phyloP scores from a whole-genome alignment of 2,888 invertebrate species.

The Philopedon plagiatum region DNA sequence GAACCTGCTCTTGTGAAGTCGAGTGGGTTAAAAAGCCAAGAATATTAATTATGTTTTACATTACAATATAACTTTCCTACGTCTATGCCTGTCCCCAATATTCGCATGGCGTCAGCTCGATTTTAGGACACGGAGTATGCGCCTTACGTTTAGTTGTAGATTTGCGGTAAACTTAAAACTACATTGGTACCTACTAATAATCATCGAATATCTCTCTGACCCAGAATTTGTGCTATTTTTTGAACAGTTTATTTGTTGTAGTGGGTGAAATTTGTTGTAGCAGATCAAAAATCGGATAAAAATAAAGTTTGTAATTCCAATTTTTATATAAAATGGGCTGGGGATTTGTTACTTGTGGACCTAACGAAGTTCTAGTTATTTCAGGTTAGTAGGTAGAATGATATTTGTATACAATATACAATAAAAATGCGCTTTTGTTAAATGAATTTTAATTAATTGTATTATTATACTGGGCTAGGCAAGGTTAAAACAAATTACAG shows the following conservation, averaged over 20 bases:
- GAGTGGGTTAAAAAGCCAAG: no score
- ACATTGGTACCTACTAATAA: no score
- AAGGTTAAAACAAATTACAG: no score
- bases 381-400: conserved; percentile 80
- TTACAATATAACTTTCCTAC: no score
- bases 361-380: conserved; percentile 94
- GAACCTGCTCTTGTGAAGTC: no score
- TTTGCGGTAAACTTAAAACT: not conserved
- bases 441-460: no score
- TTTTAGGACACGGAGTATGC: not conserved
- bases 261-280: no score
- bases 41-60: no score
- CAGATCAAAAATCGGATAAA: not conserved
- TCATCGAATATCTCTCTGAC: not conserved
- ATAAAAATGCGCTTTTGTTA: conserved; percentile 10
- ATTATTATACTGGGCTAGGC: no score
- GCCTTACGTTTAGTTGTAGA: not conserved
- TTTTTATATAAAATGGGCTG: conserved; percentile 66
- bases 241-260: not conserved
- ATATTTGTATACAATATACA: conserved; percentile 24
- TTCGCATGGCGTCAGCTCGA: not conserved
- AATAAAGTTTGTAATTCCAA: not conserved
- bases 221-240: not conserved
- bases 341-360: conserved; percentile 96
- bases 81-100: no score